phyloP scores from a whole-genome alignment of 1,140 invertebrate species.

The Papilio aristodemus region DNA sequence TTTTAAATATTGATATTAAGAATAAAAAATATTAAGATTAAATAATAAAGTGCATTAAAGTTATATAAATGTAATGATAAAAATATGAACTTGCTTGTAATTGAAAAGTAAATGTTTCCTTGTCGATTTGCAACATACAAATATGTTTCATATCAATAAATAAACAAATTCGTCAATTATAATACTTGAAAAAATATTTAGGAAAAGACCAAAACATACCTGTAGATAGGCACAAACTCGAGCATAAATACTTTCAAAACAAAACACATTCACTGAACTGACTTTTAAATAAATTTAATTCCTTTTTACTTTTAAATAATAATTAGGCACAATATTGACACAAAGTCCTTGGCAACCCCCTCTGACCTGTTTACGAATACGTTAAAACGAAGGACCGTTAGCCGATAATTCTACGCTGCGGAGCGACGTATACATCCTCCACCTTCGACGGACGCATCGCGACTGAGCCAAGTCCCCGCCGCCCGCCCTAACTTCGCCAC shows the following conservation, averaged over 20 bases:
- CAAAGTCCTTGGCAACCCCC: slow-evolving; percentile 1
- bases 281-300: slow-evolving; percentile 4
- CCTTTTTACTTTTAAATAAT: neutral
- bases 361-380: slow-evolving; percentile 27
- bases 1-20: no score
- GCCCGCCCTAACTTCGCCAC: slow-evolving; percentile 61
- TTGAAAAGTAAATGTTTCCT: no score
- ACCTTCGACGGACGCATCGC: slow-evolving; percentile 47
- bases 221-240: neutral
- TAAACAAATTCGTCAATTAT: neutral
- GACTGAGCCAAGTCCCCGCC: slow-evolving; percentile 56
- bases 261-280: slow-evolving; percentile 9
- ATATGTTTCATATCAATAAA: neutral
- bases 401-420: slow-evolving; percentile 16
- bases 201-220: neutral
- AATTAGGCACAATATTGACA: slow-evolving; percentile 5
- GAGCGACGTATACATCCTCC: slow-evolving; percentile 43
- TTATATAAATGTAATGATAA: no score
- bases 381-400: neutral
- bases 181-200: neutral
- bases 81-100: no score
- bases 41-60: no score
- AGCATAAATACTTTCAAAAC: slow-evolving; percentile 14
- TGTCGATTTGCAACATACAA: no score
- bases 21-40: no score